These are phyloP conservation scores for Pseudoatta argentina DNA, from an alignment of 1,140 invertebrate species.

Conservation along the genomic window DNA sequence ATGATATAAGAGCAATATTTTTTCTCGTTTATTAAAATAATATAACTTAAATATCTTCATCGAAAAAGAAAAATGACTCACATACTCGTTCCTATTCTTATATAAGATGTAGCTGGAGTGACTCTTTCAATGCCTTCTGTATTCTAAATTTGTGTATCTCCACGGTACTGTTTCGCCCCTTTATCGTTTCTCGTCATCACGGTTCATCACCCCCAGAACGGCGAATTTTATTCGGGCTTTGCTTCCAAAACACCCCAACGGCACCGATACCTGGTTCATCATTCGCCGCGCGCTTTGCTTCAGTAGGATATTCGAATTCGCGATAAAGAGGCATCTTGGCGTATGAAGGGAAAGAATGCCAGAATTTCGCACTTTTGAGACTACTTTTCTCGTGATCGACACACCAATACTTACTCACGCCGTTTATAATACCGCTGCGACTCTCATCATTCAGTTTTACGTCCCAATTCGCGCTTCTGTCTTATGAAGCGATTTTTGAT, in stretches of 20 bases:
- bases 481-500: slow-evolving; percentile 10
- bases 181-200: slow-evolving; percentile 40
- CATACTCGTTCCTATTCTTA: background rate
- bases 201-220: slow-evolving; percentile 54
- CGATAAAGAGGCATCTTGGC: background rate
- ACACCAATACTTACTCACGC: background rate
- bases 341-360: background rate
- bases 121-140: background rate
- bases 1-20: background rate
- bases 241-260: slow-evolving; percentile 5
- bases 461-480: background rate
- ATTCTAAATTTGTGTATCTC: slow-evolving; percentile 11
- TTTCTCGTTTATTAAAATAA: slow-evolving; percentile 1
- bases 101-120: background rate
- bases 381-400: slow-evolving; percentile 51
- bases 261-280: slow-evolving; percentile 54
- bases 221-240: slow-evolving; percentile 55
- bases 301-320: slow-evolving; percentile 58
- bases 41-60: background rate
- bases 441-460: slow-evolving; percentile 24
- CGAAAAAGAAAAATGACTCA: background rate
- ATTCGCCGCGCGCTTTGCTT: slow-evolving; percentile 36
- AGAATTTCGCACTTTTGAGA: slow-evolving; percentile 16
- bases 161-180: slow-evolving; percentile 11
- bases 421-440: slow-evolving; percentile 1